phyloP scores from a whole-genome alignment of 2,888 invertebrate species.

The Polymixis lichenea region DNA sequence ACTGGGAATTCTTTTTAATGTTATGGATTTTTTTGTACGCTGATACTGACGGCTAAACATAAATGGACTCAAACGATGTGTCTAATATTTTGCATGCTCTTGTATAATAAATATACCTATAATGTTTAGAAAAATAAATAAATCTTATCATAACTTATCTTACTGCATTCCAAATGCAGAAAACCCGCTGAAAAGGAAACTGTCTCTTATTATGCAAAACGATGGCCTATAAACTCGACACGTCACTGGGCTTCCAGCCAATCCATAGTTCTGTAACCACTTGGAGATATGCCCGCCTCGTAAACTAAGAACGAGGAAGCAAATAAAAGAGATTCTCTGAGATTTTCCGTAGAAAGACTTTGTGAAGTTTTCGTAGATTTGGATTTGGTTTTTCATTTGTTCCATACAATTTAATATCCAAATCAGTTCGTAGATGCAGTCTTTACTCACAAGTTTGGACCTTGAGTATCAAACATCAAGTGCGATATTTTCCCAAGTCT shows the following conservation, averaged over 20 bases:
- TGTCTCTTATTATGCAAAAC: constrained; percentile 35
- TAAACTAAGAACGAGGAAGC: constrained; percentile 32
- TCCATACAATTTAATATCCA: background rate
- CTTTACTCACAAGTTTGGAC: too few species aligned
- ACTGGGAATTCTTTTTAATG: too few species aligned
- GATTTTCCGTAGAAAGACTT: background rate
- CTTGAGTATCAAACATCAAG: too few species aligned
- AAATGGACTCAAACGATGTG: too few species aligned
- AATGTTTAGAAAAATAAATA: too few species aligned
- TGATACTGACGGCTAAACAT: too few species aligned
- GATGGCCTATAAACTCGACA: constrained; percentile 23
- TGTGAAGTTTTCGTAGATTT: background rate
- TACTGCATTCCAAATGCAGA: constrained; percentile 20
- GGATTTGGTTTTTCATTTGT: background rate
- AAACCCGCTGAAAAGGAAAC: constrained; percentile 37
- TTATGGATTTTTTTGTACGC: too few species aligned
- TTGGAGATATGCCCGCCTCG: constrained; percentile 55
- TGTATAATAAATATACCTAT: too few species aligned
- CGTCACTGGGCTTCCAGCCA: constrained; percentile 48
- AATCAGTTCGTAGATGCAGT: background rate
- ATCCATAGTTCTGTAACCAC: constrained; percentile 39
- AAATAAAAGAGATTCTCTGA: constrained; percentile 20
- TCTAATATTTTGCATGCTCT: too few species aligned
- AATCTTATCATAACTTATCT: too few species aligned
- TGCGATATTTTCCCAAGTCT: too few species aligned